phyloP scores from a whole-genome alignment of 2,113 vertebrate genomes.

The Planiliza haematocheilus region DNA sequence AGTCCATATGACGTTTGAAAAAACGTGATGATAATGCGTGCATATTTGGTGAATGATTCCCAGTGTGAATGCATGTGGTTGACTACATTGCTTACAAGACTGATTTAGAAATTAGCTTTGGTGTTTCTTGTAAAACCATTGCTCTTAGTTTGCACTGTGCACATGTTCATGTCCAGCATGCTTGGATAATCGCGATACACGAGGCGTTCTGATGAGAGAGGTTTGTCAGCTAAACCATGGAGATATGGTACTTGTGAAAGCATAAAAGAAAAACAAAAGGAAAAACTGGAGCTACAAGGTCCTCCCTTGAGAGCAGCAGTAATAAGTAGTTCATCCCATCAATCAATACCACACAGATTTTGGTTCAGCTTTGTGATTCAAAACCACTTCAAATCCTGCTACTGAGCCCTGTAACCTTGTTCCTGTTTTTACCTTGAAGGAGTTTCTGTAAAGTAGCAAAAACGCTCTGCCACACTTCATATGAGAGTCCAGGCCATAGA shows the following conservation, averaged over 20 bases:
- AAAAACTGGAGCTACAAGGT: neutral
- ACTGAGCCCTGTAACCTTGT: slow-evolving; percentile 44
- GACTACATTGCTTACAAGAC: too few relatives aligned
- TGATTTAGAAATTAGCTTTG: too few relatives aligned
- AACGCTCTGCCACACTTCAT: slow-evolving; percentile 51
- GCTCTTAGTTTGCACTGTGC: too few relatives aligned
- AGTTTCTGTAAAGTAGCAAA: slow-evolving; percentile 57
- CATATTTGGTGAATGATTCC: too few relatives aligned
- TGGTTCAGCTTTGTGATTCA: neutral
- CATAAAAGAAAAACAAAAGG: neutral
- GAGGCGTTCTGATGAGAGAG: neutral
- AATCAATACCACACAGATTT: slow-evolving; percentile 1
- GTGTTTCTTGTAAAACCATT: too few relatives aligned
- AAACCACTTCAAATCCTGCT: neutral
- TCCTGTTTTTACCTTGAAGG: slow-evolving; percentile 51
- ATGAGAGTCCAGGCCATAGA: slow-evolving; percentile 41
- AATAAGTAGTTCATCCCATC: slow-evolving; percentile 21
- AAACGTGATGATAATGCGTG: too few relatives aligned
- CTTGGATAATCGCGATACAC: too few relatives aligned
- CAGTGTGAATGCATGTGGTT: too few relatives aligned
- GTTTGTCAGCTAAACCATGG: neutral
- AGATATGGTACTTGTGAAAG: slow-evolving; percentile 10
- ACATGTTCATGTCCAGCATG: too few relatives aligned
- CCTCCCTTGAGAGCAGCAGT: neutral
- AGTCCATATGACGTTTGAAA: too few relatives aligned